A percentile compares a stretch with the other conserved stretches of the same genome.
phyloP scores from a whole-genome alignment of 2,113 vertebrate genomes.

The Eclectus roratus region DNA sequence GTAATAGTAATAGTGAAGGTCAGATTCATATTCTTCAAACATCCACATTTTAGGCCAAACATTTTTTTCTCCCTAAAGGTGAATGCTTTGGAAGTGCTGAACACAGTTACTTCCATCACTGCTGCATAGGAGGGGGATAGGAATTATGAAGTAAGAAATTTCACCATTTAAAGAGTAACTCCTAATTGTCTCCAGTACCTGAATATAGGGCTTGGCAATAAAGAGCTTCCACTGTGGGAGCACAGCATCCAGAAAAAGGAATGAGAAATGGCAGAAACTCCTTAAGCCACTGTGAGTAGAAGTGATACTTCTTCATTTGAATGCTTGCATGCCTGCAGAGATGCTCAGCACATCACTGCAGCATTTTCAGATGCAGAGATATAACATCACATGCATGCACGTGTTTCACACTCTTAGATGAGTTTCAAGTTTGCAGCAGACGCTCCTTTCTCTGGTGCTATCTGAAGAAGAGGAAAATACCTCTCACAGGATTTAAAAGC shows the following conservation, averaged over 20 bases:
- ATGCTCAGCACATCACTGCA: not conserved
- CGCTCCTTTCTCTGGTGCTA: not conserved
- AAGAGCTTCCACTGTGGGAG: not conserved
- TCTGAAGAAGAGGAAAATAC: not conserved
- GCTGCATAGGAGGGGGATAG: accelerated
- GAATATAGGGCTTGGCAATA: not conserved
- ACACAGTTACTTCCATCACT: not conserved
- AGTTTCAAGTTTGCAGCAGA: not conserved
- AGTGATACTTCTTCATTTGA: not conserved
- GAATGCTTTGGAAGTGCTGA: not conserved
- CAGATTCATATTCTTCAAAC: not conserved
- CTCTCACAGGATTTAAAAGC: not conserved
- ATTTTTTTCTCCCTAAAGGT: not conserved
- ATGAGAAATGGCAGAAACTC: not conserved
- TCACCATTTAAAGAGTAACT: not conserved
- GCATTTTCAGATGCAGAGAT: not conserved
- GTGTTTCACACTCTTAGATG: not conserved
- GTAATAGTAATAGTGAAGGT: not conserved
- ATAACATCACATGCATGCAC: not conserved
- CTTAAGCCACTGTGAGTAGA: not conserved
- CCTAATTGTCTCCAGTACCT: not conserved
- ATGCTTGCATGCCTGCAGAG: not conserved
- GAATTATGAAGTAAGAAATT: not conserved
- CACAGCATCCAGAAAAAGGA: not conserved
- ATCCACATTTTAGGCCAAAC: not conserved